Percentiles rank a stretch among this genome's conserved stretches.
Evolutionary conservation across 2,888 invertebrate genomes (phyloP).

Genomic region (Marasmarcha lunaedactyla): DNA sequence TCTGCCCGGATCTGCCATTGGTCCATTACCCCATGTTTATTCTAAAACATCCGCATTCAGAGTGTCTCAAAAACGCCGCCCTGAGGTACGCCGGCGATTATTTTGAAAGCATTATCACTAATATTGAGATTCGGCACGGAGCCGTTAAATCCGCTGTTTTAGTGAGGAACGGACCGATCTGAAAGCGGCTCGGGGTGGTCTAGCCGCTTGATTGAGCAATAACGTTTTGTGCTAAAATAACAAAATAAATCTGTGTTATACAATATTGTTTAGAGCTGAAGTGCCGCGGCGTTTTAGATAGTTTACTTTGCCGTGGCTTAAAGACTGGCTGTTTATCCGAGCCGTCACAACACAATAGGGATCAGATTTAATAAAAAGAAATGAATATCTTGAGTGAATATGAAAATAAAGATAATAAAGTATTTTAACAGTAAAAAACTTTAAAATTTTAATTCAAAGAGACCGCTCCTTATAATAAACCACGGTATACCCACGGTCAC

Average conservation of each 20-base stretch:
- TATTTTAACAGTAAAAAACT: not conserved
- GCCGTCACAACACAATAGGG: too few relatives aligned
- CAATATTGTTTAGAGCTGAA: not conserved
- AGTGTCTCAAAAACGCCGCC: not conserved
- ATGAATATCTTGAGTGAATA: too few relatives aligned
- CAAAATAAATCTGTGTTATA: not conserved
- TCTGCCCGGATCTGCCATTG: conserved; percentile 10
- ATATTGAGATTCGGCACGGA: conserved; percentile 1
- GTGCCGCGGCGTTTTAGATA: not conserved
- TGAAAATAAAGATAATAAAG: too few relatives aligned
- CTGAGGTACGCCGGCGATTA: conserved; percentile 3
- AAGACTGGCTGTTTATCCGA: too few relatives aligned
- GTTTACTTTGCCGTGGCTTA: not conserved
- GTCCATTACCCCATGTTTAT: conserved; percentile 15
- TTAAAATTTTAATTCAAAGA: too few relatives aligned
- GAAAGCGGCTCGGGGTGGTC: not conserved
- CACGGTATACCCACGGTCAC: not conserved
- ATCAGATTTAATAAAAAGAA: too few relatives aligned
- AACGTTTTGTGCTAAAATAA: not conserved
- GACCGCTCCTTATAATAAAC: too few relatives aligned
- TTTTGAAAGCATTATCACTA: conserved; percentile 2
- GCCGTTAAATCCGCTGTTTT: conserved; percentile 1
- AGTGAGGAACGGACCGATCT: not conserved
- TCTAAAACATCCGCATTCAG: not conserved
- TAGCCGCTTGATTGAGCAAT: not conserved